phyloP scores from a whole-genome alignment of 2,888 invertebrate species.

The Ophraella communa region DNA sequence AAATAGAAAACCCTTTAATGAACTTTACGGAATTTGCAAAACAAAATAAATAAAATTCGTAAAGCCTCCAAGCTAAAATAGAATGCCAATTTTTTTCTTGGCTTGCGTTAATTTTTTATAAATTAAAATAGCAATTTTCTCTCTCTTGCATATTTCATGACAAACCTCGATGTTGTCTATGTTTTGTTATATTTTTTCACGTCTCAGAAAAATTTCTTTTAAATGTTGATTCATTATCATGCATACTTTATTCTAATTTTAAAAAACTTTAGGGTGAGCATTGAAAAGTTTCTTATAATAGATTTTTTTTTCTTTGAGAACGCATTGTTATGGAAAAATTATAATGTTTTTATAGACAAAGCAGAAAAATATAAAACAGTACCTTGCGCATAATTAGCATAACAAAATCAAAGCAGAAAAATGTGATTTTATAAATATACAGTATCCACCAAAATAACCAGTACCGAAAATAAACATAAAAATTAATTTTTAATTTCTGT shows the following conservation, averaged over 20 bases:
- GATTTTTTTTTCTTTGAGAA: no score
- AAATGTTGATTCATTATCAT: slow-evolving; percentile 5
- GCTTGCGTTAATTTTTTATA: neutral
- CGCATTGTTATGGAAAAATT: no score
- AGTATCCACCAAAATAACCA: no score
- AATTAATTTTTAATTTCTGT: no score
- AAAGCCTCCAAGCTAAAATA: neutral
- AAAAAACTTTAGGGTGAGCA: no score
- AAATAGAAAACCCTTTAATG: neutral
- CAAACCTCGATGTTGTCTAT: neutral
- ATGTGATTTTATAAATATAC: no score
- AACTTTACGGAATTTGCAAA: neutral
- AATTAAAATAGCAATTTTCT: slow-evolving; percentile 9
- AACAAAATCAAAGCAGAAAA: no score
- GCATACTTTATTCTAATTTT: neutral
- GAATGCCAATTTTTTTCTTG: neutral
- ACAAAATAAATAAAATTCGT: neutral
- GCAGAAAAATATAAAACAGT: no score
- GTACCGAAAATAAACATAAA: no score
- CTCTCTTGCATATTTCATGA: slow-evolving; percentile 11
- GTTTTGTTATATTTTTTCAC: slow-evolving; percentile 4
- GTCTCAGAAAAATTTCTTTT: slow-evolving; percentile 2
- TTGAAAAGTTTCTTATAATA: neutral
- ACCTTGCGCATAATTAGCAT: no score
- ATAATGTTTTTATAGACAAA: no score